Percentiles rank a stretch among this genome's conserved stretches.
Evolutionary conservation across 2,113 vertebrate genomes (phyloP).

Genomic region (Gavialis gangeticus): DNA sequence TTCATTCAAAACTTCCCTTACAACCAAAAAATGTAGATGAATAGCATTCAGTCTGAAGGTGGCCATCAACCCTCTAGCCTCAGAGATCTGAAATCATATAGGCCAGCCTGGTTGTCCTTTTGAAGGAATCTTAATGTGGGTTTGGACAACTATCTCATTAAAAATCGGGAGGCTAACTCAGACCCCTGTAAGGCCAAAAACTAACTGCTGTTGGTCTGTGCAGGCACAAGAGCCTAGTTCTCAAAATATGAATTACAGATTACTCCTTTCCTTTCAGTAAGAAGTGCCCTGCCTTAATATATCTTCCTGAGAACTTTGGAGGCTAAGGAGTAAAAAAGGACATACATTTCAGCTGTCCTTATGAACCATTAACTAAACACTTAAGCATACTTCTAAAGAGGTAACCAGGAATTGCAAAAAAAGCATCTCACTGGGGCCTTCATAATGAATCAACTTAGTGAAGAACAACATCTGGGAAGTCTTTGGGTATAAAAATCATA

Average conservation of each 20-base stretch:
- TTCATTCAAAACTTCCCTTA: background rate
- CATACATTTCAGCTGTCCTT: conserved; percentile 14
- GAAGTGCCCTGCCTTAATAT: background rate
- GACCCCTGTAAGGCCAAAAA: conserved; percentile 57
- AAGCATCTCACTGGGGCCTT: conserved; percentile 34
- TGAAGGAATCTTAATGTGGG: conserved; percentile 62
- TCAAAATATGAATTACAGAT: conserved; percentile 33
- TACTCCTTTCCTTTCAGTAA: conserved; percentile 51
- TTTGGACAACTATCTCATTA: conserved; percentile 67
- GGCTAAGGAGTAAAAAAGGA: conserved; percentile 5
- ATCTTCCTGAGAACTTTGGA: conserved; percentile 45
- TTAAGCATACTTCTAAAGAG: background rate
- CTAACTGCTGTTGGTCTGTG: conserved; percentile 60
- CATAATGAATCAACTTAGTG: conserved; percentile 37
- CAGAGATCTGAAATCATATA: conserved; percentile 60
- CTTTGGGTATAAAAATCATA: background rate
- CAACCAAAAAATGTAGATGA: conserved; percentile 4
- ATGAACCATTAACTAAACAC: conserved; percentile 39
- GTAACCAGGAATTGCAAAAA: conserved; percentile 26
- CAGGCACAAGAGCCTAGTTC: conserved; percentile 41
- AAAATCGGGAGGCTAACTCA: conserved; percentile 56
- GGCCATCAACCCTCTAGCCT: conserved; percentile 46
- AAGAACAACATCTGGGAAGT: conserved; percentile 15
- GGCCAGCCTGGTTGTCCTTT: conserved; percentile 68
- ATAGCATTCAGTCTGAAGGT: conserved; percentile 46